Evolutionary conservation across 30 jellyfish, hydroid and myxozoan species (phyloP).

Genomic region (Turritopsis rubra): DNA sequence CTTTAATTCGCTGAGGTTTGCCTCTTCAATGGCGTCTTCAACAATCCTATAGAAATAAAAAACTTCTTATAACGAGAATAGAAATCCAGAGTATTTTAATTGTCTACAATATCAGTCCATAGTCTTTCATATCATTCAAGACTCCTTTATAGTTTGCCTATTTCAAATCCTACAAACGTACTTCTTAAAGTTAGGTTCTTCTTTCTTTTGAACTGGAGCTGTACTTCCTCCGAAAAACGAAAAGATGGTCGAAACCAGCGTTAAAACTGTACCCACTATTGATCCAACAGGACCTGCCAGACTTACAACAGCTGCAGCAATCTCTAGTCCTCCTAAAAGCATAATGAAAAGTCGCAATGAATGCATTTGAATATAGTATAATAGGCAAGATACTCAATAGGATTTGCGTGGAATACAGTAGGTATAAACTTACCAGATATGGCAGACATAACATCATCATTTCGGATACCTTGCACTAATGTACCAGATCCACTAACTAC

Average conservation of each 20-base stretch:
- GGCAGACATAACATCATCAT: neutral
- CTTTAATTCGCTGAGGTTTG: neutral
- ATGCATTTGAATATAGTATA: no score
- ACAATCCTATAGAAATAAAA: neutral
- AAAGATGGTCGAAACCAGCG: neutral
- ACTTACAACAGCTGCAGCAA: neutral
- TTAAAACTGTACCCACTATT: neutral
- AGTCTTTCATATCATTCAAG: neutral
- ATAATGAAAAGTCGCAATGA: no score
- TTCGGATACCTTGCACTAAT: neutral
- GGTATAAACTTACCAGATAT: no score
- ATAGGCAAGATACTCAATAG: no score
- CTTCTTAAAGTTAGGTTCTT: neutral
- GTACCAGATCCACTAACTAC: neutral
- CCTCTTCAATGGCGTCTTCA: neutral
- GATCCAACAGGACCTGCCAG: neutral
- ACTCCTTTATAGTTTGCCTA: neutral
- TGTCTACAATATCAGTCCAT: neutral
- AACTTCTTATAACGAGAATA: neutral
- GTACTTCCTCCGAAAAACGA: slow-evolving; percentile 13
- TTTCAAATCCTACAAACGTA: neutral
- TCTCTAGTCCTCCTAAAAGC: neutral
- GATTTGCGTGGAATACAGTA: no score
- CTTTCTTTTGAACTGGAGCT: neutral
- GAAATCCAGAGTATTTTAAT: neutral